phyloP scores from a whole-genome alignment of 37 sponge, comb jelly and placozoan genomes.

The Cliona cf. orientalis region DNA sequence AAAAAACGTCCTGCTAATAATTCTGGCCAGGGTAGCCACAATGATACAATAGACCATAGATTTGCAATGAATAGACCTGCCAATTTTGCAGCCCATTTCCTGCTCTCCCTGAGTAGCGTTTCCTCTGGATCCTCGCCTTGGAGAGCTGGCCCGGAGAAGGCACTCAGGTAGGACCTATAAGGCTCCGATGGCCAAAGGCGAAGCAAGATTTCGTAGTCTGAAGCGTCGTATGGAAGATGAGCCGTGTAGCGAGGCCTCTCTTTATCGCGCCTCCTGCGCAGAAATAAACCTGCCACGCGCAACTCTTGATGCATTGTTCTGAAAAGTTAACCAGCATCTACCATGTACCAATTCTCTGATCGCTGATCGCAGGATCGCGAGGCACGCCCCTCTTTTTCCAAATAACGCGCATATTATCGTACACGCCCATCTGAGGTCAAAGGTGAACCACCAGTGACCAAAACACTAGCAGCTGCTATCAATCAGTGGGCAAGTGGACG shows the following conservation, averaged over 20 bases:
- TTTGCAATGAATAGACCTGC: conserved; percentile 3
- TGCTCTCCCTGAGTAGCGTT: conserved; percentile 22
- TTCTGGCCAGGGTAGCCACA: too few relatives aligned
- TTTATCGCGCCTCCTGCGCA: conserved; percentile 42
- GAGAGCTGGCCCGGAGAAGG: conserved; percentile 51
- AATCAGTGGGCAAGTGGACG: too few relatives aligned
- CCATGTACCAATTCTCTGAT: background rate
- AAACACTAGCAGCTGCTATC: too few relatives aligned
- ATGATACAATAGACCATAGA: background rate
- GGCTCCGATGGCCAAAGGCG: conserved; percentile 50
- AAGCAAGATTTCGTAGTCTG: conserved; percentile 70
- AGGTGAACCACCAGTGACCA: too few relatives aligned
- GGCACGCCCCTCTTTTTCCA: too few relatives aligned
- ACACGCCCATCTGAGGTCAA: too few relatives aligned
- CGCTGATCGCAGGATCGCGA: too few relatives aligned
- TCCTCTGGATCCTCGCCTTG: conserved; percentile 40
- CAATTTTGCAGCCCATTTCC: conserved; percentile 32
- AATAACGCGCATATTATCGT: too few relatives aligned
- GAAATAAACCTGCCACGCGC: conserved; percentile 48
- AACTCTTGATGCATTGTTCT: conserved; percentile 8
- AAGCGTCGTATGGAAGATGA: conserved; percentile 31
- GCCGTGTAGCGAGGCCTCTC: conserved; percentile 31
- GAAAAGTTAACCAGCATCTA: background rate
- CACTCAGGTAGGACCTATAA: conserved; percentile 30
- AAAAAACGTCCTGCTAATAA: background rate